Evolutionary conservation across 2,797 vertebrate genomes (phyloP).

Genomic region (Parambassis ranga): DNA sequence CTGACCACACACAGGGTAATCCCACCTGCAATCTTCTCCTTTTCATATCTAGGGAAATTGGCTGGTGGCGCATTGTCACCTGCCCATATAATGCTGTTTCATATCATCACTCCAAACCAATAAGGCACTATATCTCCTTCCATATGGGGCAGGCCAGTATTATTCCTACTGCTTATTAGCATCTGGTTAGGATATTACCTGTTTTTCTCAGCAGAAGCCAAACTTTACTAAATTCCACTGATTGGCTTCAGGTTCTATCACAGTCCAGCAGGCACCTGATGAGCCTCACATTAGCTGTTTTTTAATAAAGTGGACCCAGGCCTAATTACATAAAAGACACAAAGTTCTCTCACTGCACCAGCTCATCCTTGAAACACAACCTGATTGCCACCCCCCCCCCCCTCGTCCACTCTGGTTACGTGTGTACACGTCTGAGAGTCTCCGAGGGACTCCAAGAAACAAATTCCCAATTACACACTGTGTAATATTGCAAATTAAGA

Average conservation of each 20-base stretch:
- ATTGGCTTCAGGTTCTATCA: not conserved
- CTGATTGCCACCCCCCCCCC: not conserved
- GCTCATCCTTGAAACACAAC: conserved; percentile 36
- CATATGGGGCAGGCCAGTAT: conserved; percentile 64
- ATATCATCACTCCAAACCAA: conserved; percentile 70
- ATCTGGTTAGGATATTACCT: conserved; percentile 50
- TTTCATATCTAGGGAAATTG: conserved; percentile 78
- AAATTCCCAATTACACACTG: conserved; percentile 69
- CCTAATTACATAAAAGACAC: conserved; percentile 43
- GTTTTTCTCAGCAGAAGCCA: conserved; percentile 33
- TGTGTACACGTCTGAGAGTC: conserved; percentile 31
- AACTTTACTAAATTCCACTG: conserved; percentile 24
- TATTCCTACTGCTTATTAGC: conserved; percentile 65
- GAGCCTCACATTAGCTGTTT: conserved; percentile 36
- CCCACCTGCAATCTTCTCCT: conserved; percentile 67
- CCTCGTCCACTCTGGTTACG: conserved; percentile 39
- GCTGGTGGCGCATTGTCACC: conserved; percentile 62
- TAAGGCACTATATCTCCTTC: conserved; percentile 63
- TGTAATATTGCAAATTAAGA: conserved; percentile 74
- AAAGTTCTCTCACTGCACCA: not conserved
- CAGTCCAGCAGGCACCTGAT: conserved; percentile 10
- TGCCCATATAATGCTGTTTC: conserved; percentile 68
- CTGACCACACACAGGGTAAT: conserved; percentile 71
- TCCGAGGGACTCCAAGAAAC: conserved; percentile 48
- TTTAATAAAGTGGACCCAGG: conserved; percentile 43